These are phyloP conservation scores for Styela clava DNA, from an alignment of 23 tunicate species.

Conservation along the genomic window DNA sequence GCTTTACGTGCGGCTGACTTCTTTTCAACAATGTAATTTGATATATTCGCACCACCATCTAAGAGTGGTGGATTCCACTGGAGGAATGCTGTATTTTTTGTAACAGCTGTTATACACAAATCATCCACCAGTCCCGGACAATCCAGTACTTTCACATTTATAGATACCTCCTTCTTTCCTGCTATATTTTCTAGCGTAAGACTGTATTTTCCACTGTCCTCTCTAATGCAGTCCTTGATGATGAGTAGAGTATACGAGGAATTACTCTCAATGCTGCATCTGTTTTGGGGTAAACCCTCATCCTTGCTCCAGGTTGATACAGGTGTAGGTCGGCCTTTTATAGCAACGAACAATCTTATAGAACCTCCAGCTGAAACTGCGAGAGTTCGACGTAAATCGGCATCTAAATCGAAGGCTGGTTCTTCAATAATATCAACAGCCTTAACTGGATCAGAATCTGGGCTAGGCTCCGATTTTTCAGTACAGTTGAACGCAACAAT, in stretches of 20 bases:
- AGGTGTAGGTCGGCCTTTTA: conserved; percentile 77
- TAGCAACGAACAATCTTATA: conserved; percentile 29
- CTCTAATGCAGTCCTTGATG: conserved; percentile 54
- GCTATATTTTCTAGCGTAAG: conserved; percentile 49
- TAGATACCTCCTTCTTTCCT: conserved; percentile 25
- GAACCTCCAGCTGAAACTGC: conserved; percentile 36
- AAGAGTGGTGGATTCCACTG: conserved; percentile 77
- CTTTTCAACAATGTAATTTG: conserved; percentile 84
- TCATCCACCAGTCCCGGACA: conserved; percentile 78
- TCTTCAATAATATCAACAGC: conserved; percentile 62
- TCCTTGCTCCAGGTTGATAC: conserved; percentile 79
- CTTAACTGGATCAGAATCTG: conserved; percentile 30
- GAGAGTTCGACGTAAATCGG: conserved; percentile 14
- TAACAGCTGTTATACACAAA: conserved; percentile 56
- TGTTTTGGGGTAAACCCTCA: conserved; percentile 61
- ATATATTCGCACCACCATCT: conserved; percentile 80
- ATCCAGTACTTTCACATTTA: conserved; percentile 77
- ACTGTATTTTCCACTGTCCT: conserved; percentile 76
- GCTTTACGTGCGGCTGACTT: conserved; percentile 43
- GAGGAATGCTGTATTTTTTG: conserved; percentile 27
- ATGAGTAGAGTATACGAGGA: conserved; percentile 72
- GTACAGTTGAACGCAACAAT: conserved; percentile 62
- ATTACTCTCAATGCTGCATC: conserved; percentile 65
- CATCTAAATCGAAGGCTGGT: conserved; percentile 32
- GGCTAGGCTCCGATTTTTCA: conserved; percentile 83